These are phyloP conservation scores for Araneus ventricosus DNA, from an alignment of 1,140 invertebrate species.

Conservation along the genomic window DNA sequence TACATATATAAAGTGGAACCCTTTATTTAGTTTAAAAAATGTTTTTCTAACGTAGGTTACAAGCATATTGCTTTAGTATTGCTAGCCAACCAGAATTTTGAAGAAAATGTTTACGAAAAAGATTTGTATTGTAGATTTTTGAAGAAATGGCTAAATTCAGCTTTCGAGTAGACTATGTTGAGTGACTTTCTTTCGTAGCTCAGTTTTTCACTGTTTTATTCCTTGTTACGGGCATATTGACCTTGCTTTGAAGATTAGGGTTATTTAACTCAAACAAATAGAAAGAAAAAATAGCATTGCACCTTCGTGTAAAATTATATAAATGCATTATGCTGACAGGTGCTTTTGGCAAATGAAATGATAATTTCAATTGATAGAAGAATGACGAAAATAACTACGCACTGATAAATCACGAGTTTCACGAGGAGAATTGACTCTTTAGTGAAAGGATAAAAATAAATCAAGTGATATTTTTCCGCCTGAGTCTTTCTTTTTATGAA, in stretches of 20 bases:
- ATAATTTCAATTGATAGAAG: neutral
- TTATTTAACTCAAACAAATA: neutral
- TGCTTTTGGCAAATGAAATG: neutral
- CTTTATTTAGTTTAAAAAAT: too few species aligned
- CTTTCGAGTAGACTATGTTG: too few species aligned
- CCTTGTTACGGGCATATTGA: neutral
- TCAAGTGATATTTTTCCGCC: neutral
- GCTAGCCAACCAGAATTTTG: too few species aligned
- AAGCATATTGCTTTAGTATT: too few species aligned
- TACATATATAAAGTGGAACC: too few species aligned
- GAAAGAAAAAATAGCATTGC: neutral
- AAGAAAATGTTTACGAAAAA: too few species aligned
- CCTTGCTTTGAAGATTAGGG: neutral
- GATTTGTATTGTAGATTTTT: too few species aligned
- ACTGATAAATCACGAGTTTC: neutral
- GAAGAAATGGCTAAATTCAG: too few species aligned
- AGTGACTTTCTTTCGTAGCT: too few species aligned
- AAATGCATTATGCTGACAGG: neutral
- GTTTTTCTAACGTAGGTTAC: too few species aligned
- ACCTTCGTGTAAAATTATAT: neutral
- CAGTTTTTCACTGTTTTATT: neutral
- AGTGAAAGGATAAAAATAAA: neutral
- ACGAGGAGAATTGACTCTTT: neutral
- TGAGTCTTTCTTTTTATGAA: too few species aligned
- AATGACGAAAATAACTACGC: neutral